These are phyloP conservation scores for Suillia variegata DNA, from an alignment of 2,888 invertebrate species.

Conservation along the genomic window DNA sequence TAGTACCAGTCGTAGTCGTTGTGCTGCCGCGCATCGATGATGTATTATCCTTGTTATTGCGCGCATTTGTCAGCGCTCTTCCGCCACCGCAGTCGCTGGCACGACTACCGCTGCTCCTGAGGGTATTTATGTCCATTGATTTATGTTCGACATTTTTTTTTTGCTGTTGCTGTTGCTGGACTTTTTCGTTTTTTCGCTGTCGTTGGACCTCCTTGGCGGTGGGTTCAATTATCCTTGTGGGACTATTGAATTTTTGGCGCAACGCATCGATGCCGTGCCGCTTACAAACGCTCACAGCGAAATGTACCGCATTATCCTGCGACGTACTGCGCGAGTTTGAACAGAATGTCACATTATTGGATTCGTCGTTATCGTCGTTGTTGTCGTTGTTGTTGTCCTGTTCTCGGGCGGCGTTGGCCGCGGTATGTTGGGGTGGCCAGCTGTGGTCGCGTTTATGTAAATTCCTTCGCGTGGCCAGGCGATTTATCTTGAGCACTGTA, in stretches of 20 bases:
- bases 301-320: slow-evolving; percentile 41
- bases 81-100: too few relatives aligned
- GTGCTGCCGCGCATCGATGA: neutral
- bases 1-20: neutral
- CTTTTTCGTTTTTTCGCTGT: slow-evolving; percentile 24
- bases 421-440: slow-evolving; percentile 50
- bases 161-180: slow-evolving; percentile 31
- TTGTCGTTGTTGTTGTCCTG: neutral
- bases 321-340: slow-evolving; percentile 39
- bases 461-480: slow-evolving; percentile 52
- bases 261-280: slow-evolving; percentile 51
- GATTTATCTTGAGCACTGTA: slow-evolving; percentile 60
- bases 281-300: slow-evolving; percentile 43
- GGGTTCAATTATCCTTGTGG: slow-evolving; percentile 44
- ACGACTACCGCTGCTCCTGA: neutral
- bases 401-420: too few relatives aligned
- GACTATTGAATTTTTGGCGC: slow-evolving; percentile 55
- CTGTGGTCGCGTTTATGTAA: slow-evolving; percentile 55
- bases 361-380: neutral
- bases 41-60: slow-evolving; percentile 18
- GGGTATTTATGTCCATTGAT: neutral
- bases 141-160: slow-evolving; percentile 15
- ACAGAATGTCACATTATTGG: neutral
- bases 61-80: neutral
- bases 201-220: slow-evolving; percentile 30